Conservation (phyloP, 1,140 invertebrate genomes). For the Aleiodes sp. region DNA sequence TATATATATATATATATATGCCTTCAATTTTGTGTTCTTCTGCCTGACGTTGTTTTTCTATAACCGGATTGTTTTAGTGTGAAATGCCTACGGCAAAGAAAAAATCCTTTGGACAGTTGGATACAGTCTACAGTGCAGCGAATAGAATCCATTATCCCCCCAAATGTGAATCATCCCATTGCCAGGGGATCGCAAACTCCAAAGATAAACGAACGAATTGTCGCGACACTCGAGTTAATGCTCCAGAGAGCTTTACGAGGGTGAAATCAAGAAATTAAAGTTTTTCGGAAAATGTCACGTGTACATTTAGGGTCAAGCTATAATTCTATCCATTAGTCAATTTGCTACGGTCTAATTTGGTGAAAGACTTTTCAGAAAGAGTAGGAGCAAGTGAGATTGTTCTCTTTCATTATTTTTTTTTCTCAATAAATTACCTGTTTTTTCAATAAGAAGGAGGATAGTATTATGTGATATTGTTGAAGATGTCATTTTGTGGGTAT, state of each 20-base stretch:
- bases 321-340: not conserved
- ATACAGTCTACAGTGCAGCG: not conserved
- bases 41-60: too few species aligned
- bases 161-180: constrained; percentile 11
- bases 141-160: constrained; percentile 1
- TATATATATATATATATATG: not conserved
- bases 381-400: too few species aligned
- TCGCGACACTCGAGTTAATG: constrained; percentile 21
- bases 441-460: too few species aligned
- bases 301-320: constrained; percentile 1
- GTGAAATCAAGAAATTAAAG: not conserved
- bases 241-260: constrained; percentile 4
- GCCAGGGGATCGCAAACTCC: not conserved
- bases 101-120: not conserved
- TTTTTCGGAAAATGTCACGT: constrained; percentile 24
- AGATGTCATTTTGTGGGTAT: not conserved
- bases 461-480: too few species aligned
- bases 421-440: too few species aligned
- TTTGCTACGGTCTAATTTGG: not conserved
- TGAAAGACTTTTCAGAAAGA: not conserved
- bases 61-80: too few species aligned
- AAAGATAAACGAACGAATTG: constrained; percentile 19
- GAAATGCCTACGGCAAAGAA: too few species aligned
- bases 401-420: too few species aligned
- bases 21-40: too few species aligned